These are phyloP conservation scores for Hypotaenidia okinawae DNA, from an alignment of 2,797 vertebrate species.

Conservation along the genomic window DNA sequence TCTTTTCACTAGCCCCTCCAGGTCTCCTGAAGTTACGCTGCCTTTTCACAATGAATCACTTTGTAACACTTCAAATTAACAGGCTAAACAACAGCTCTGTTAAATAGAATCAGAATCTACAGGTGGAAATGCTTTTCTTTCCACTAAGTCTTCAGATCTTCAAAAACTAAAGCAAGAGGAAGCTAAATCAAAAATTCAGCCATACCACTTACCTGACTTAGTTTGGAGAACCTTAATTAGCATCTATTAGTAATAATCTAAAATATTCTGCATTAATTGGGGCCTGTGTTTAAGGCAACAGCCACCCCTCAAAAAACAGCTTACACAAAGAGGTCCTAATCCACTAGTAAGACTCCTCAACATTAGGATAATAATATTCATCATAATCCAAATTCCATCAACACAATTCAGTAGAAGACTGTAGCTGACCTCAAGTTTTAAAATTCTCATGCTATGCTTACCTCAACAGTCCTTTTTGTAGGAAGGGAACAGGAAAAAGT, in stretches of 20 bases:
- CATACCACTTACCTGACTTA: neutral
- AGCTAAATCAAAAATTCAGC: neutral
- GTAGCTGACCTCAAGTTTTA: neutral
- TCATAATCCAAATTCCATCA: neutral
- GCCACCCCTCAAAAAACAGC: neutral
- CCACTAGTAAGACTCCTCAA: neutral
- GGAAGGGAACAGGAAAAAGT: neutral
- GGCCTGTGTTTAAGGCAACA: neutral
- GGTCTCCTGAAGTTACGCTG: neutral
- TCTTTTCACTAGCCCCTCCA: neutral
- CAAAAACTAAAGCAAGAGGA: neutral
- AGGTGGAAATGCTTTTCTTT: constrained; percentile 13
- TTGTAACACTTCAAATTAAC: neutral
- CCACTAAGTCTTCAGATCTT: neutral
- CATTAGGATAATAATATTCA: neutral
- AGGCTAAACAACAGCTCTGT: neutral
- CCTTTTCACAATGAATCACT: neutral
- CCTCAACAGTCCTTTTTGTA: neutral
- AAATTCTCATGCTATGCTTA: neutral
- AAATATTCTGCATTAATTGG: neutral
- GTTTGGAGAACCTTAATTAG: neutral
- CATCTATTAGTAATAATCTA: neutral
- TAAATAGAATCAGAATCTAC: neutral
- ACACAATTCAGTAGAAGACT: neutral
- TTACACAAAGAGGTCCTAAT: neutral